A percentile compares a stretch with the other conserved stretches of the same genome.
These are phyloP conservation scores for Lipotes vexillifer DNA, from an alignment of 2,113 vertebrate genomes.

Conservation along the genomic window DNA sequence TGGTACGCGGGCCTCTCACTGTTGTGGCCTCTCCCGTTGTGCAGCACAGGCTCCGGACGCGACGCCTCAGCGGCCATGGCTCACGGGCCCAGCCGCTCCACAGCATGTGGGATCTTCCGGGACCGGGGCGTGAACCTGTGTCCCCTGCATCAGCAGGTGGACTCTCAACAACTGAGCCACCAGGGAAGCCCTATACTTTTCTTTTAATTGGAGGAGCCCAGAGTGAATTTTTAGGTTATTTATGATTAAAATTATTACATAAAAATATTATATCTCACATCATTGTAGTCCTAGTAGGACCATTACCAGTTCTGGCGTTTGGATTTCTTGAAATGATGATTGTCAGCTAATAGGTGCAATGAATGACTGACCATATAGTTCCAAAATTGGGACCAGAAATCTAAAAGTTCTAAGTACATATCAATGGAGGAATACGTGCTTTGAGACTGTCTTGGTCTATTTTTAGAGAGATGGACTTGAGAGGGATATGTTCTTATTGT, in stretches of 20 bases:
- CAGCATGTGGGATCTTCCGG: too few species aligned
- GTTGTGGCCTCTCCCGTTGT: too few species aligned
- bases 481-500: neutral
- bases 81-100: too few species aligned
- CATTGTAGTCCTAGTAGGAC: neutral
- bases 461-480: neutral
- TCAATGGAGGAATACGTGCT: neutral
- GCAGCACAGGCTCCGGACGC: too few species aligned
- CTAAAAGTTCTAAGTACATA: neutral
- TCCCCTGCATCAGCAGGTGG: too few species aligned
- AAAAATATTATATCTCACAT: too few species aligned
- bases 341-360: neutral
- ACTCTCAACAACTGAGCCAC: too few species aligned
- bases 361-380: neutral
- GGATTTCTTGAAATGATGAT: neutral
- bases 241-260: neutral
- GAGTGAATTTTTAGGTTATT: neutral
- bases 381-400: neutral
- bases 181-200: too few species aligned
- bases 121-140: too few species aligned
- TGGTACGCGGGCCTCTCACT: too few species aligned
- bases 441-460: neutral
- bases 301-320: neutral
- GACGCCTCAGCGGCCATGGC: too few species aligned
- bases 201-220: neutral